These are phyloP conservation scores for Drosophila auraria DNA, from an alignment of 1,140 invertebrate genomes.

Conservation along the genomic window DNA sequence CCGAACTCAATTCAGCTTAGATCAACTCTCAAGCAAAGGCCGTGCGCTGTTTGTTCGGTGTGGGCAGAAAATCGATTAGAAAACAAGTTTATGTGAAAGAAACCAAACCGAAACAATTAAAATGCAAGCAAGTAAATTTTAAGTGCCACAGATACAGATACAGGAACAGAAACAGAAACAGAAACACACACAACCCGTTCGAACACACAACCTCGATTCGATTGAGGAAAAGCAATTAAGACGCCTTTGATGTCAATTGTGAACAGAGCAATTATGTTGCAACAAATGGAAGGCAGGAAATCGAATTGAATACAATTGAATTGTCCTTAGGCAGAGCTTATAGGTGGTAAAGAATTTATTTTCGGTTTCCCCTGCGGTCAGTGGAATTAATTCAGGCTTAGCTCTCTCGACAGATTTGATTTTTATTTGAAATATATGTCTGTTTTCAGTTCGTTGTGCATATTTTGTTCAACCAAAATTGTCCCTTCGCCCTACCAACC, in stretches of 20 bases:
- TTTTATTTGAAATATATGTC: slow-evolving; percentile 51
- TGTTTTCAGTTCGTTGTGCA: slow-evolving; percentile 50
- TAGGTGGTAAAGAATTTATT: slow-evolving; percentile 25
- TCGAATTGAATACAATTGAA: slow-evolving; percentile 42
- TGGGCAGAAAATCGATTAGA: slow-evolving; percentile 63
- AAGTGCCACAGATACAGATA: slow-evolving; percentile 48
- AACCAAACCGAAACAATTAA: slow-evolving; percentile 50
- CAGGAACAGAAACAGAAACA: slow-evolving; percentile 31
- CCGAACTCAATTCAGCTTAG: slow-evolving; percentile 31
- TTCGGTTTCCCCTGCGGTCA: slow-evolving; percentile 28
- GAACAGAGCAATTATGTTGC: slow-evolving; percentile 36
- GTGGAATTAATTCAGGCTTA: slow-evolving; percentile 20
- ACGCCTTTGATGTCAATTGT: slow-evolving; percentile 47
- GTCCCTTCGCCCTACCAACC: slow-evolving; percentile 20
- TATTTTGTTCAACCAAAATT: slow-evolving; percentile 58
- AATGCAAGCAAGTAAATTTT: slow-evolving; percentile 60
- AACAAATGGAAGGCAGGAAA: slow-evolving; percentile 40
- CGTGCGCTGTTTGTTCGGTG: slow-evolving; percentile 80
- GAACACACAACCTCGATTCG: slow-evolving; percentile 24
- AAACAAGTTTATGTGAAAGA: slow-evolving; percentile 41
- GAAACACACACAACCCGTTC: slow-evolving; percentile 14
- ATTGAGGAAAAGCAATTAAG: slow-evolving; percentile 49
- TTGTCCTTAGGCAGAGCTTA: slow-evolving; percentile 47
- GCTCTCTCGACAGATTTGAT: slow-evolving; percentile 47
- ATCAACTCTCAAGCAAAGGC: slow-evolving; percentile 64